Conservation (phyloP, 2,113 vertebrate species). For the Anthoscopus minutus region DNA sequence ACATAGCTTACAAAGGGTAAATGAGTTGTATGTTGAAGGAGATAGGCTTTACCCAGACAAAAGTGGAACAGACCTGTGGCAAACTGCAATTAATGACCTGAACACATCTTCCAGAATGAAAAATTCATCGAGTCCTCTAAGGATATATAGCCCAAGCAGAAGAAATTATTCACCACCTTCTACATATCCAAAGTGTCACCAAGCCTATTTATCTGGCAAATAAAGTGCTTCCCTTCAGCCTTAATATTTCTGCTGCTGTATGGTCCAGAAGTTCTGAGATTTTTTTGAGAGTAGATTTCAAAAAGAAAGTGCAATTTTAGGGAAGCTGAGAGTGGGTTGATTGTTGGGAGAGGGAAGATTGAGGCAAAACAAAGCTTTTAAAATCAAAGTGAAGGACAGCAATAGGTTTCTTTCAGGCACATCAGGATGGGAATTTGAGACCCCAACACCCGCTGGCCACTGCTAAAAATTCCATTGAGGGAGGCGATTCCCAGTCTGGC, state of each 20-base stretch:
- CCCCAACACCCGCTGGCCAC: fast-evolving
- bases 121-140: slow-evolving; percentile 80
- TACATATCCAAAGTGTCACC: slow-evolving; percentile 64
- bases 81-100: slow-evolving; percentile 89
- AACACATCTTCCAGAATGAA: slow-evolving; percentile 86
- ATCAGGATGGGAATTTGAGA: not conserved
- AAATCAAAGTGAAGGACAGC: not conserved
- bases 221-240: slow-evolving; percentile 59
- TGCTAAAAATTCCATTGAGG: not conserved
- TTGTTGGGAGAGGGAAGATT: not conserved
- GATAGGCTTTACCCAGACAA: slow-evolving; percentile 82
- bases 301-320: not conserved
- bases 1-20: slow-evolving; percentile 50
- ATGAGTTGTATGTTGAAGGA: slow-evolving; percentile 63
- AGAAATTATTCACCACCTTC: slow-evolving; percentile 83
- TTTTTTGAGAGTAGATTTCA: not conserved
- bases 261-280: not conserved
- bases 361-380: not conserved
- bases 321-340: not conserved
- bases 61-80: slow-evolving; percentile 84
- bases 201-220: slow-evolving; percentile 65
- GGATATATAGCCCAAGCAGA: slow-evolving; percentile 73
- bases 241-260: slow-evolving; percentile 24
- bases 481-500: not conserved
- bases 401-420: not conserved